phyloP scores from a whole-genome alignment of 2,888 invertebrate genomes.

The Nomada flava region DNA sequence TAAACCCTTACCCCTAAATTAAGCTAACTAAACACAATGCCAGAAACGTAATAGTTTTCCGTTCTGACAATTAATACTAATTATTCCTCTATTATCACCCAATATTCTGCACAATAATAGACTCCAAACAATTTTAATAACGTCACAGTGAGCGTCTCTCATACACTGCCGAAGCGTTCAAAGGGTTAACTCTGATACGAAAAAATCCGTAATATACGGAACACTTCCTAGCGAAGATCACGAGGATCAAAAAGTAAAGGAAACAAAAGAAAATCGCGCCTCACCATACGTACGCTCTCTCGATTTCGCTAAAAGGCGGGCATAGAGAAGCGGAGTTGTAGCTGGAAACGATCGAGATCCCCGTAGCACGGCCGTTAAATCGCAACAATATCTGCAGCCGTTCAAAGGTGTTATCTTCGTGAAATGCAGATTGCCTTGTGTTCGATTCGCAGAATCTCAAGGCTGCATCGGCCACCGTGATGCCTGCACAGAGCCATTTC shows the following conservation, averaged over 20 bases:
- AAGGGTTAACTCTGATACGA: too few relatives aligned
- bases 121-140: too few relatives aligned
- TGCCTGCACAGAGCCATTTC: conserved; percentile 31
- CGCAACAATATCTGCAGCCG: conserved; percentile 49
- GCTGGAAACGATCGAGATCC: conserved; percentile 13
- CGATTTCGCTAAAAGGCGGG: not conserved
- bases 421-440: conserved; percentile 80
- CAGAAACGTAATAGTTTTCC: too few relatives aligned
- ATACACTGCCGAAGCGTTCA: too few relatives aligned
- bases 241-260: not conserved
- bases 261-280: too few relatives aligned
- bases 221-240: not conserved
- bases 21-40: too few relatives aligned
- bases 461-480: conserved; percentile 63
- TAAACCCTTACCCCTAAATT: too few relatives aligned
- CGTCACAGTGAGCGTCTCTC: too few relatives aligned
- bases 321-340: not conserved
- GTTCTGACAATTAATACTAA: too few relatives aligned
- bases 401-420: conserved; percentile 71
- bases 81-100: too few relatives aligned
- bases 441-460: conserved; percentile 78
- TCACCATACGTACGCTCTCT: not conserved
- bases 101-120: too few relatives aligned
- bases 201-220: not conserved
- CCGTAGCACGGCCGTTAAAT: conserved; percentile 8